Evolutionary conservation across 1,140 invertebrate species (phyloP).

Genomic region (Diorhabda elongata): DNA sequence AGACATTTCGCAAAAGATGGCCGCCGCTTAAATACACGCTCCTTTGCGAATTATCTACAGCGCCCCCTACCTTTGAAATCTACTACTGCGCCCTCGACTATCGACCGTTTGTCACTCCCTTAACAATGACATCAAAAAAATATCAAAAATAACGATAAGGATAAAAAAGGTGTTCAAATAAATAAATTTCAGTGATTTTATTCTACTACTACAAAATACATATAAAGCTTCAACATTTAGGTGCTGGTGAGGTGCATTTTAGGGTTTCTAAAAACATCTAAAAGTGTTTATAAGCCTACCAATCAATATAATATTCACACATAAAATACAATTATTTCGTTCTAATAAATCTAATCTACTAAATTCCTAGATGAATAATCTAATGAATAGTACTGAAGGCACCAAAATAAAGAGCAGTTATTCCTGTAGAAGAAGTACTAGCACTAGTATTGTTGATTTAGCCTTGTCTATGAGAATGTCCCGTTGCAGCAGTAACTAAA

Average conservation of each 20-base stretch:
- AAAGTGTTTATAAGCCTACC: not conserved
- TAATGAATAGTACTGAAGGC: not conserved
- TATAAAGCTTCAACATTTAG: slow-evolving; percentile 20
- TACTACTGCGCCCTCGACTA: slow-evolving; percentile 5
- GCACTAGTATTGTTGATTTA: slow-evolving; percentile 7
- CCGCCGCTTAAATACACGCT: not conserved
- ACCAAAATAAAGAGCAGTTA: not conserved
- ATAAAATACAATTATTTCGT: not conserved
- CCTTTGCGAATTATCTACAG: not conserved
- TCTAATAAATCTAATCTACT: not conserved
- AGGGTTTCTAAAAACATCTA: not conserved
- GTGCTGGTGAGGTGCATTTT: not conserved
- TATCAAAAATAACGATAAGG: not conserved
- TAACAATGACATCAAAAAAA: slow-evolving; percentile 15
- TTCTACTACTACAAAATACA: slow-evolving; percentile 21
- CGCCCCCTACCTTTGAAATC: not conserved
- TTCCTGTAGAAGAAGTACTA: slow-evolving; percentile 11
- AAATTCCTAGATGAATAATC: not conserved
- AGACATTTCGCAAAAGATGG: not conserved
- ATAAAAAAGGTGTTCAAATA: not conserved
- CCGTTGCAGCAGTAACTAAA: slow-evolving; percentile 78
- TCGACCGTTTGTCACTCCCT: slow-evolving; percentile 18
- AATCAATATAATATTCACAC: not conserved
- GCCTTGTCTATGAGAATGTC: slow-evolving; percentile 67
- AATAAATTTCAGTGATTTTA: slow-evolving; percentile 7